phyloP scores from a whole-genome alignment of 2,113 vertebrate species.

The Hydropotes inermis region DNA sequence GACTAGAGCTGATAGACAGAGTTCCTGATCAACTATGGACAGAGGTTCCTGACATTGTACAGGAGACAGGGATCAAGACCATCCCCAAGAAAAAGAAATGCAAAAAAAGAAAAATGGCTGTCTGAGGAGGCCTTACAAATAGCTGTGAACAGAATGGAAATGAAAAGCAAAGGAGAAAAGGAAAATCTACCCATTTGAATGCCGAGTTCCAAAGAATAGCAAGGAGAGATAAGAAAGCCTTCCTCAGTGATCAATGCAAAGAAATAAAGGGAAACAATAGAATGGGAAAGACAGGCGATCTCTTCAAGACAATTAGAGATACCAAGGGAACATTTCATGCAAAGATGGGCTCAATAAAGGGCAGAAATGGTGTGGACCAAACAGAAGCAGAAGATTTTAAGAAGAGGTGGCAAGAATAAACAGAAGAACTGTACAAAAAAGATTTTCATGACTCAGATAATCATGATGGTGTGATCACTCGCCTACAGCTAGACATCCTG shows the following conservation, averaged over 20 bases:
- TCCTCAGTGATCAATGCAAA: neutral
- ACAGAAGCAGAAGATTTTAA: neutral
- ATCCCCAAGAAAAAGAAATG: neutral
- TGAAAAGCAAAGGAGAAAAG: neutral
- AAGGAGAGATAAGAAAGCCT: neutral
- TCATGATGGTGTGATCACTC: neutral
- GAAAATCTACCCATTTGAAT: neutral
- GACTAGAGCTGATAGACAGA: neutral
- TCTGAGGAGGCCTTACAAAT: neutral
- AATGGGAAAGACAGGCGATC: neutral
- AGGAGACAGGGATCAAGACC: neutral
- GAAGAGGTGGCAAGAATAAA: neutral
- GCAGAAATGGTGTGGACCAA: neutral
- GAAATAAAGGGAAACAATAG: neutral
- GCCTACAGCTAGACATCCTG: neutral
- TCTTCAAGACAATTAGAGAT: neutral
- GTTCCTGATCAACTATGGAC: neutral
- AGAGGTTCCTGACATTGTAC: rapidly evolving
- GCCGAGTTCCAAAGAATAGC: neutral
- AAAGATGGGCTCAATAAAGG: neutral
- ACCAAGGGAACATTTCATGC: neutral
- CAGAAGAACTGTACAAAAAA: neutral
- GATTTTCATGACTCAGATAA: neutral
- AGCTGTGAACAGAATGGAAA: neutral
- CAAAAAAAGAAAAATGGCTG: neutral